A percentile compares a stretch with the other conserved stretches of the same genome.
phyloP scores from a whole-genome alignment of 1,140 invertebrate genomes.

The Dendroctonus ponderosae region DNA sequence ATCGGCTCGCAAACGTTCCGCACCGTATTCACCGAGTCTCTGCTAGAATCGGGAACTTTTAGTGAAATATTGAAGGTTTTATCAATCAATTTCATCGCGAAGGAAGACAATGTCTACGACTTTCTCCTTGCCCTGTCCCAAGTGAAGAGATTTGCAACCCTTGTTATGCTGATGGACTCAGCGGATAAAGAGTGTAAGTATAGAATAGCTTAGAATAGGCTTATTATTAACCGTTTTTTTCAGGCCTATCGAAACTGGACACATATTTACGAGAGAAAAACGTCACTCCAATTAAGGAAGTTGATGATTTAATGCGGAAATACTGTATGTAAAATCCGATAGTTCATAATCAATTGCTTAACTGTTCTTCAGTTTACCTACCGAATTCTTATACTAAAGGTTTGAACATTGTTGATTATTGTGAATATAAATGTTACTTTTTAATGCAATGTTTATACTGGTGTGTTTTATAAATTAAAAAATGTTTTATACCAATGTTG shows the following conservation, averaged over 20 bases:
- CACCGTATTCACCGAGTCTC: conserved; percentile 42
- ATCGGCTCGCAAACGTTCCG: conserved; percentile 40
- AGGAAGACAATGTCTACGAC: conserved; percentile 36
- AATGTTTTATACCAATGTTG: too few relatives aligned
- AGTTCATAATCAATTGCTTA: too few relatives aligned
- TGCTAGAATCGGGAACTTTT: conserved; percentile 41
- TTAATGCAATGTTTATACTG: too few relatives aligned
- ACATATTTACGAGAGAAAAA: conserved; percentile 35
- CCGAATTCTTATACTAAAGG: too few relatives aligned
- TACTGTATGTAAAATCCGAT: conserved; percentile 34
- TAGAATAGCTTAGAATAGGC: neutral
- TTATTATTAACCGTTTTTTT: conserved; percentile 19
- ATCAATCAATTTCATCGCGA: conserved; percentile 34
- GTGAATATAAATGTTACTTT: too few relatives aligned
- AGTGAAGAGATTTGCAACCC: conserved; percentile 43
- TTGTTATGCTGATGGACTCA: conserved; percentile 42
- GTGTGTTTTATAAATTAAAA: too few relatives aligned
- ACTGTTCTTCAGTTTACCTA: too few relatives aligned
- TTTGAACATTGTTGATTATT: too few relatives aligned
- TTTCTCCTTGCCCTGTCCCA: conserved; percentile 38
- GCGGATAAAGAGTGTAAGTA: conserved; percentile 45
- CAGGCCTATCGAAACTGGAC: conserved; percentile 41
- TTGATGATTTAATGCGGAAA: conserved; percentile 36
- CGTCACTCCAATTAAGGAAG: conserved; percentile 23
- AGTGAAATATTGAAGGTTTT: conserved; percentile 43